Conservation (phyloP, 2,888 invertebrate species). For the Thymelicus sylvestris region DNA sequence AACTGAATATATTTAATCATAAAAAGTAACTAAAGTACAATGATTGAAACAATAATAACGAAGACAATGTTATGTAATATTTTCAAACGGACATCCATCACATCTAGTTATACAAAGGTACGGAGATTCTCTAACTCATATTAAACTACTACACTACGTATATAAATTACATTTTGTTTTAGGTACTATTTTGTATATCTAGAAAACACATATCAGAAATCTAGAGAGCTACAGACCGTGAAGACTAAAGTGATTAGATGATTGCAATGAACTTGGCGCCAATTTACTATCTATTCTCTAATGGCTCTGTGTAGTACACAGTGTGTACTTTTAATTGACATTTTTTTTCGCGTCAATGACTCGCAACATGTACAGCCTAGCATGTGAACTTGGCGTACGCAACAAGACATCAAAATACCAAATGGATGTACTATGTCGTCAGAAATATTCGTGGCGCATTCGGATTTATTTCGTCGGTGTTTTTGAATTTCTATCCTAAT, state of each 20-base stretch:
- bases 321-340: slow-evolving; percentile 10
- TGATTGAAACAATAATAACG: slow-evolving; percentile 64
- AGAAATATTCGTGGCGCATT: slow-evolving; percentile 67
- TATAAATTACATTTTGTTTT: slow-evolving; percentile 57
- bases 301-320: slow-evolving; percentile 15
- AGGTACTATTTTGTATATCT: slow-evolving; percentile 41
- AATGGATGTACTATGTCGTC: slow-evolving; percentile 48
- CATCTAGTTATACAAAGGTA: slow-evolving; percentile 62
- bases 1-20: slow-evolving; percentile 83
- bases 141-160: slow-evolving; percentile 47
- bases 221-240: slow-evolving; percentile 33
- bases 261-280: slow-evolving; percentile 30
- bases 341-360: slow-evolving; percentile 28
- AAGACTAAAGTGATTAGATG: slow-evolving; percentile 27
- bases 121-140: slow-evolving; percentile 75
- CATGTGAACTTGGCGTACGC: slow-evolving; percentile 29
- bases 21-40: slow-evolving; percentile 73
- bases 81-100: slow-evolving; percentile 43
- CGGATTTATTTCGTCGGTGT: slow-evolving; percentile 66
- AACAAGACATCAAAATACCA: slow-evolving; percentile 40
- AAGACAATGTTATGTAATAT: slow-evolving; percentile 55
- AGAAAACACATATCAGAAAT: slow-evolving; percentile 5
- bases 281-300: slow-evolving; percentile 6
- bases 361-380: slow-evolving; percentile 36
- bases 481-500: slow-evolving; percentile 80